These are phyloP conservation scores for Lasiurus cinereus DNA, from an alignment of 2,113 vertebrate genomes.

Conservation along the genomic window DNA sequence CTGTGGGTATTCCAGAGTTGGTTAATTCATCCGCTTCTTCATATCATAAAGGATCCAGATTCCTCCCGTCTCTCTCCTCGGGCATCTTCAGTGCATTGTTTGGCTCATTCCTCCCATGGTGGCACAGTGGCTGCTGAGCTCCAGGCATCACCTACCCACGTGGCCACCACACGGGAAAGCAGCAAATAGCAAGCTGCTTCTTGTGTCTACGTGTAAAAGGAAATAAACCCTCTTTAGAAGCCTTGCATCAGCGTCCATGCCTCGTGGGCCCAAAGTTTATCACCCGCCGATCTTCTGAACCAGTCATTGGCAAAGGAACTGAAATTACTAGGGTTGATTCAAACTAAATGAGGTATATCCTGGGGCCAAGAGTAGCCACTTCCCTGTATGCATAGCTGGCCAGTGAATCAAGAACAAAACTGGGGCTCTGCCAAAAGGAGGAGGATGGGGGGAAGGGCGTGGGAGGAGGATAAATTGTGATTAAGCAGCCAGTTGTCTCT, in stretches of 20 bases:
- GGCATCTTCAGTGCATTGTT: background rate
- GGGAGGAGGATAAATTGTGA: background rate
- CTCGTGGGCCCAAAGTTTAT: background rate
- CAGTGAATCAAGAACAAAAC: background rate
- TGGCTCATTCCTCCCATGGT: background rate
- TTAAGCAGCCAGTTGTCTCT: background rate
- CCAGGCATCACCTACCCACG: background rate
- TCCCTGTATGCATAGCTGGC: background rate
- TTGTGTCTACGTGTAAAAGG: background rate
- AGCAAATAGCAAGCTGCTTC: background rate
- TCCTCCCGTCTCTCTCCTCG: background rate
- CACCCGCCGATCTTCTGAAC: background rate
- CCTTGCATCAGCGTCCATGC: background rate
- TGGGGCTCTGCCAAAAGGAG: background rate
- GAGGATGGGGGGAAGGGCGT: background rate
- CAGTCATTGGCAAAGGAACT: background rate
- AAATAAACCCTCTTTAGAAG: background rate
- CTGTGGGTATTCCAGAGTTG: background rate
- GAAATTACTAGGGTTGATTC: background rate
- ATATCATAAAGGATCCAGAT: background rate
- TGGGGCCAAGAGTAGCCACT: background rate
- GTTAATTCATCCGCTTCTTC: background rate
- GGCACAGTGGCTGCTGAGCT: background rate
- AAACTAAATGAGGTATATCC: background rate
- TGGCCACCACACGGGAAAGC: background rate